Percentiles rank a stretch among this genome's conserved stretches.
phyloP scores from a whole-genome alignment of 2,113 vertebrate genomes.

The Chionis minor region DNA sequence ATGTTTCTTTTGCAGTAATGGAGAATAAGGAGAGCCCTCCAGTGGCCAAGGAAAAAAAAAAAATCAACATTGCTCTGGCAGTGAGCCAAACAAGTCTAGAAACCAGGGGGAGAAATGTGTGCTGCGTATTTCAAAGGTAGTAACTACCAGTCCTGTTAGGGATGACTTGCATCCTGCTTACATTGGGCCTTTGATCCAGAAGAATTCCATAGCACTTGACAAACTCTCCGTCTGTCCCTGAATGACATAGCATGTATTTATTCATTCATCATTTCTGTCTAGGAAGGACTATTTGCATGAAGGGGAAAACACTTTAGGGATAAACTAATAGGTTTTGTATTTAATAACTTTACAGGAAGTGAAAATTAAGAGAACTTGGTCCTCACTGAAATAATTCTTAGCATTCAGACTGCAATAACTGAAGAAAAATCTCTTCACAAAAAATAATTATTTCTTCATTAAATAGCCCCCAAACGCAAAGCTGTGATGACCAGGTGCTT shows the following conservation, averaged over 20 bases:
- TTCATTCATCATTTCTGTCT: background rate
- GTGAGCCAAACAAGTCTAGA: background rate
- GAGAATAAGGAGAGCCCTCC: conserved; percentile 56
- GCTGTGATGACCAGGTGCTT: background rate
- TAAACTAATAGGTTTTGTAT: background rate
- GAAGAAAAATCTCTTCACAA: background rate
- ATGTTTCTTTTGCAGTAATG: background rate
- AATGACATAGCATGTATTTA: background rate
- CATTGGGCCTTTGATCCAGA: background rate
- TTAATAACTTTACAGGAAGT: background rate
- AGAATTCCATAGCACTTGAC: background rate
- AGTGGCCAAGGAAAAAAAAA: background rate
- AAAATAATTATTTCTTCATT: background rate
- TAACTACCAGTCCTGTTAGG: background rate
- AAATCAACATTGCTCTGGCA: background rate
- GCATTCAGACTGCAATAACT: background rate
- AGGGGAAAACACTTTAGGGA: background rate
- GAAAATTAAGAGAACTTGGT: background rate
- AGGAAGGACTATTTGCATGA: background rate
- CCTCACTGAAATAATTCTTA: background rate
- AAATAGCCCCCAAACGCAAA: background rate
- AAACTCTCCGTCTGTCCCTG: background rate
- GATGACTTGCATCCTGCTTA: background rate
- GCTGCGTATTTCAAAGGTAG: background rate
- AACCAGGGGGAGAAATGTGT: background rate